Conservation (phyloP, 1,140 invertebrate species). For the Pseudomyrmex flavicornis region DNA sequence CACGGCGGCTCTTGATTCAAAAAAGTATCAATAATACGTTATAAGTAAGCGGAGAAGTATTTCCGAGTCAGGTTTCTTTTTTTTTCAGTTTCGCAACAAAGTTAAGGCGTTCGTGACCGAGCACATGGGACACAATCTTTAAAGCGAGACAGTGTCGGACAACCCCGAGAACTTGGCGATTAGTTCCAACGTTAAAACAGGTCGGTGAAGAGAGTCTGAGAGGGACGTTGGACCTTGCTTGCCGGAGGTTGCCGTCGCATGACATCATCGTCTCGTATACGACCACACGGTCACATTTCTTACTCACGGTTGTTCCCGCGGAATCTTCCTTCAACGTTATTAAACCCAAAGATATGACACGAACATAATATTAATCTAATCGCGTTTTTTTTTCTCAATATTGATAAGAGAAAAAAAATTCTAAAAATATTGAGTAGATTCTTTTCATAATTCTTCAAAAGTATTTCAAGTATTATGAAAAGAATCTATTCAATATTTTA, state of each 20-base stretch:
- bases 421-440: too few relatives aligned
- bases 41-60: neutral
- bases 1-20: neutral
- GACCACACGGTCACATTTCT: conserved; percentile 59
- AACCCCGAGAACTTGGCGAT: conserved; percentile 48
- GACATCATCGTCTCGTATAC: conserved; percentile 61
- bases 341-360: conserved; percentile 1
- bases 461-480: neutral
- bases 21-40: too few relatives aligned
- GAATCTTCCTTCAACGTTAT: conserved; percentile 16
- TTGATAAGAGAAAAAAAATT: neutral
- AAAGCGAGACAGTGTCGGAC: conserved; percentile 48
- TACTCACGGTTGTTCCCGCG: conserved; percentile 33
- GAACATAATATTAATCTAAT: neutral
- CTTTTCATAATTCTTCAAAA: neutral
- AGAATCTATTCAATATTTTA: too few relatives aligned
- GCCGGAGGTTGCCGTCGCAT: conserved; percentile 46
- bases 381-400: neutral
- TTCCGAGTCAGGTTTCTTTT: too few relatives aligned
- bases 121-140: conserved; percentile 21
- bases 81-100: neutral
- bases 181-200: conserved; percentile 58
- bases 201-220: conserved; percentile 41
- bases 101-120: neutral
- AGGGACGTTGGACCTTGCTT: conserved; percentile 53